Evolutionary conservation across 2,797 vertebrate genomes (phyloP).

Genomic region (Alcedo atthis): DNA sequence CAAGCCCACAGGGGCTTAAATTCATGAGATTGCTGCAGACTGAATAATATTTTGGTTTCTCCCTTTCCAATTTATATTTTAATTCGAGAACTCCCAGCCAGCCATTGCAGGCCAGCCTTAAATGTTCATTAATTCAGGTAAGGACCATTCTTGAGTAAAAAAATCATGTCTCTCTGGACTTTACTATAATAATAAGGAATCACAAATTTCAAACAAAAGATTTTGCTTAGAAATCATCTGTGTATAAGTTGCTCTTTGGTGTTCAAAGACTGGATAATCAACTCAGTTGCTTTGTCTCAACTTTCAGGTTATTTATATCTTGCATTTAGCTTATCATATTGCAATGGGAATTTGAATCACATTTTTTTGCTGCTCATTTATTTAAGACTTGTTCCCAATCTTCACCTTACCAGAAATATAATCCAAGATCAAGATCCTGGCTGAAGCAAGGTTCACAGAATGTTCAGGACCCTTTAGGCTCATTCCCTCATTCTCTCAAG

Average conservation of each 20-base stretch:
- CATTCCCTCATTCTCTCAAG: background rate
- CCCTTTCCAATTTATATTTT: conserved; percentile 26
- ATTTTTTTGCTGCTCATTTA: background rate
- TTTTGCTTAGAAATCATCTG: background rate
- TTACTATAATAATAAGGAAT: background rate
- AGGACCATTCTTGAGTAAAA: background rate
- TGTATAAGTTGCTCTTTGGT: background rate
- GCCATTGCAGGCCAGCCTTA: background rate
- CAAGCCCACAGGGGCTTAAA: conserved; percentile 21
- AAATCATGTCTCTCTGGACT: background rate
- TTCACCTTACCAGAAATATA: background rate
- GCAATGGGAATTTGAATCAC: background rate
- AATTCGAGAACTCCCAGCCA: background rate
- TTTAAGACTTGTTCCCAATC: background rate
- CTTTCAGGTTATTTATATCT: background rate
- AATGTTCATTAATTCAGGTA: background rate
- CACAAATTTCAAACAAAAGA: background rate
- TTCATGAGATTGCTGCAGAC: background rate
- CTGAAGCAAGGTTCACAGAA: background rate
- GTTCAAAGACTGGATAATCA: background rate
- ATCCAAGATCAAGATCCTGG: background rate
- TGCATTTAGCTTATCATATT: background rate
- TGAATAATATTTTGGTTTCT: conserved; percentile 57
- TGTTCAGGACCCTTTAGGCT: background rate
- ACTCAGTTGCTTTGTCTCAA: background rate